These are phyloP conservation scores for Lepidurus arcticus DNA, from an alignment of 1,140 invertebrate genomes.

Conservation along the genomic window DNA sequence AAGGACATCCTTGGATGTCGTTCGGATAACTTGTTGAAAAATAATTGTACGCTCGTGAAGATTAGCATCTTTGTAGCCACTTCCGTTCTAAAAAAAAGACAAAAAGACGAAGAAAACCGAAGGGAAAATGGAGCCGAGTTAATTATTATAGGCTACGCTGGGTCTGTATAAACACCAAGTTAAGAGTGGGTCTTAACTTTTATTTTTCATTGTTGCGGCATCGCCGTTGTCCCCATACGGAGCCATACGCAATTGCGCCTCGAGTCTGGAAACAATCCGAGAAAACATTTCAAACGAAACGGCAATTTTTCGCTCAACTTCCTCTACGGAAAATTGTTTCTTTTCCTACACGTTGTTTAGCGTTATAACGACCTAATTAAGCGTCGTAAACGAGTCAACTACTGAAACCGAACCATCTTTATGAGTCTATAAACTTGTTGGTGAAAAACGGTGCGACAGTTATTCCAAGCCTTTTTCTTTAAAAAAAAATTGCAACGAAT, in stretches of 20 bases:
- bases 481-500: not conserved
- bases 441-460: slow-evolving; percentile 16
- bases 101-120: not conserved
- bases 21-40: not conserved
- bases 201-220: too few species aligned
- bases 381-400: slow-evolving; percentile 17
- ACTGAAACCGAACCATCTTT: slow-evolving; percentile 12
- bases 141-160: slow-evolving; percentile 11
- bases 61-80: not conserved
- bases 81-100: not conserved
- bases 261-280: not conserved
- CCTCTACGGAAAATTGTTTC: not conserved
- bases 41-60: not conserved
- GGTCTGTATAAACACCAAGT: not conserved
- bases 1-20: not conserved
- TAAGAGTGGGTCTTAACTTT: not conserved
- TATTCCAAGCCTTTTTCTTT: not conserved
- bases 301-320: not conserved
- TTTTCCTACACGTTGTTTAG: not conserved
- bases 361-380: slow-evolving; percentile 16
- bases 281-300: not conserved
- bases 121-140: not conserved
- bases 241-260: too few species aligned
- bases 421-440: slow-evolving; percentile 14
- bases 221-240: not conserved